Conservation (phyloP, 2,888 invertebrate species). For the Volucella inflata region DNA sequence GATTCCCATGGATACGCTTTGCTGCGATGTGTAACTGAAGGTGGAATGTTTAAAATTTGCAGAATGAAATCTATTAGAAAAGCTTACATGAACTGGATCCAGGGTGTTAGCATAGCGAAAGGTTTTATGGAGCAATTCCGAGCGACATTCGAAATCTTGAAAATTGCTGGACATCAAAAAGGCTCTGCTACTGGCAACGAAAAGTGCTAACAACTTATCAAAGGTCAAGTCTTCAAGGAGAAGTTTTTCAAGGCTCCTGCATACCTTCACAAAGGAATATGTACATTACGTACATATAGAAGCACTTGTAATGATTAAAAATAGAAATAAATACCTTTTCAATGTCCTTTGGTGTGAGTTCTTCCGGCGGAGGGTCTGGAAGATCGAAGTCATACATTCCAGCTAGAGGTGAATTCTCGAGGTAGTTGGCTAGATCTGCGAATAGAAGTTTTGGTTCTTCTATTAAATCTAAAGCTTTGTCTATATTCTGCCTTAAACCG, state of each 20-base stretch:
- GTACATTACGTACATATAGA: conserved; percentile 80
- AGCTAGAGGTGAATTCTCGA: conserved; percentile 43
- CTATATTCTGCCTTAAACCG: not conserved
- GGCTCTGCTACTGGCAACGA: conserved; percentile 73
- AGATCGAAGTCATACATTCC: conserved; percentile 41
- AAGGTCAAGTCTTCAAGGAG: conserved; percentile 76
- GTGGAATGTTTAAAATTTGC: not conserved
- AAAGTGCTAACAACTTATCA: conserved; percentile 77
- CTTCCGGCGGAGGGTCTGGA: conserved; percentile 2
- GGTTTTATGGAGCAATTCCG: conserved; percentile 76
- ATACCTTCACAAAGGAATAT: conserved; percentile 86
- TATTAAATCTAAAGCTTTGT: conserved; percentile 23
- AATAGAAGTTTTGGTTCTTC: conserved; percentile 37
- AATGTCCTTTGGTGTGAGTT: conserved; percentile 34
- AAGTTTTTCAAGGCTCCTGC: conserved; percentile 68
- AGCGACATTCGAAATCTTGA: conserved; percentile 75
- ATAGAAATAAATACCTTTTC: conserved; percentile 13
- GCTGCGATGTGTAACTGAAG: conserved; percentile 77
- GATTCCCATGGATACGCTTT: conserved; percentile 75
- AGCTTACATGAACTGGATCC: conserved; percentile 77
- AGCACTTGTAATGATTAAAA: too few species aligned
- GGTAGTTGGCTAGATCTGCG: conserved; percentile 26
- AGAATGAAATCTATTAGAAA: not conserved
- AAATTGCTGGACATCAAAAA: conserved; percentile 56
- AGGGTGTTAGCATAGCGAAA: conserved; percentile 77